phyloP scores from a whole-genome alignment of 2,113 vertebrate species.

The Laticauda laticaudata region DNA sequence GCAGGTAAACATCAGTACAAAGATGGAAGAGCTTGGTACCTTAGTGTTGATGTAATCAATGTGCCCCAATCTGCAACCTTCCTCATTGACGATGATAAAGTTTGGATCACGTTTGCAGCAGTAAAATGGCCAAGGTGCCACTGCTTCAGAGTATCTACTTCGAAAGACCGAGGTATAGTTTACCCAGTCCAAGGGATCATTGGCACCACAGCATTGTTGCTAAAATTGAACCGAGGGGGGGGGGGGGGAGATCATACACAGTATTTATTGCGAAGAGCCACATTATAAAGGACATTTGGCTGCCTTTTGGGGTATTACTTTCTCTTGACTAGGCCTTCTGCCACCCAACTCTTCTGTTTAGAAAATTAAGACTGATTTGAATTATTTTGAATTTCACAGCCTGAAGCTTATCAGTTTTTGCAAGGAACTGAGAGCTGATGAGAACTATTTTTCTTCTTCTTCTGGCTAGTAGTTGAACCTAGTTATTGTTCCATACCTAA shows the following conservation, averaged over 20 bases:
- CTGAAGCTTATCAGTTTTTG: background rate
- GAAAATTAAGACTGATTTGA: background rate
- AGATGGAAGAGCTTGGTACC: conserved; percentile 43
- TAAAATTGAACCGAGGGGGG: conserved; percentile 20
- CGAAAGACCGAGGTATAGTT: conserved; percentile 68
- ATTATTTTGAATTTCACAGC: background rate
- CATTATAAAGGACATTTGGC: too few species aligned
- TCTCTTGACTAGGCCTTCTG: background rate
- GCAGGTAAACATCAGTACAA: background rate
- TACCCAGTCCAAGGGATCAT: conserved; percentile 75
- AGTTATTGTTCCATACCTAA: background rate
- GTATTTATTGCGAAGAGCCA: background rate
- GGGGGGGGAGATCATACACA: too few species aligned
- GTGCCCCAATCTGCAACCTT: conserved; percentile 65
- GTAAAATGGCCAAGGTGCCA: conserved; percentile 68
- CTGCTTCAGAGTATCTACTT: conserved; percentile 16
- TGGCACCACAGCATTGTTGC: conserved; percentile 74
- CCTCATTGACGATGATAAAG: conserved; percentile 55
- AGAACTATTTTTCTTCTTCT: background rate
- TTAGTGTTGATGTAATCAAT: conserved; percentile 54
- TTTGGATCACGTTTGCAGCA: conserved; percentile 68
- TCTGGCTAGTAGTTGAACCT: background rate
- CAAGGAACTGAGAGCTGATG: background rate
- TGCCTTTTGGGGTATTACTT: too few species aligned
- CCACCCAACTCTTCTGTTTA: background rate